A percentile compares a stretch with the other conserved stretches of the same genome.
Conservation (phyloP, 2,888 invertebrate species). For the Gnatocerus cornutus region DNA sequence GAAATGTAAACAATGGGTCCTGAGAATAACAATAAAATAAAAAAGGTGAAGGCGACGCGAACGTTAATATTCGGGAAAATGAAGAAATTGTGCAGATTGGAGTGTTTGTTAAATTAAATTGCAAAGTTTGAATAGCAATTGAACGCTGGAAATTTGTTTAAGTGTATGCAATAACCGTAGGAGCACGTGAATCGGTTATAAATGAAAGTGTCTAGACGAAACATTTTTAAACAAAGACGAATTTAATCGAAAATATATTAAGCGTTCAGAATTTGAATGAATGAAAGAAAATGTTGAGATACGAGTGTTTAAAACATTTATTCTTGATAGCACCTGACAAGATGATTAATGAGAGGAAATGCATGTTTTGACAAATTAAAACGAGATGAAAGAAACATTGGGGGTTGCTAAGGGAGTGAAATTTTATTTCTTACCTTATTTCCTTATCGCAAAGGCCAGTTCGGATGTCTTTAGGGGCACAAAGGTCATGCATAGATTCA, state of each 20-base stretch:
- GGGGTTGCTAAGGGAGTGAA: background rate
- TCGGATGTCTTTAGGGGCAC: constrained; percentile 37
- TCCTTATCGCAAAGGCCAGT: constrained; percentile 26
- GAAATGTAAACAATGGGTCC: constrained; percentile 36
- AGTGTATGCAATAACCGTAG: constrained; percentile 42
- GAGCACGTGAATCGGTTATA: constrained; percentile 48
- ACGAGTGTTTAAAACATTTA: constrained; percentile 34
- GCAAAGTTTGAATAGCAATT: constrained; percentile 19
- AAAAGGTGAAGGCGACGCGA: constrained; percentile 12
- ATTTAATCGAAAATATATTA: constrained; percentile 28
- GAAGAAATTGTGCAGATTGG: constrained; percentile 5
- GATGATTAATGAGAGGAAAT: constrained; percentile 44
- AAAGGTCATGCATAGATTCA: constrained; percentile 60
- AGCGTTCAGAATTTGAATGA: constrained; percentile 12
- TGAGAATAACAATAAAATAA: constrained; percentile 16
- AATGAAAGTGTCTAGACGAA: constrained; percentile 51
- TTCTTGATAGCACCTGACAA: constrained; percentile 39
- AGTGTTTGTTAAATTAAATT: constrained; percentile 28
- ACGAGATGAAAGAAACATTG: constrained; percentile 3
- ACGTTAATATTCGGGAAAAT: constrained; percentile 19
- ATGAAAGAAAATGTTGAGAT: constrained; percentile 22
- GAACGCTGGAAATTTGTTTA: constrained; percentile 36
- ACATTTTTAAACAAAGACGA: constrained; percentile 31
- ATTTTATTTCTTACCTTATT: constrained; percentile 31
- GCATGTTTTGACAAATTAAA: constrained; percentile 35